Conservation (phyloP, 2,888 invertebrate genomes). For the Eupithecia subumbrata region DNA sequence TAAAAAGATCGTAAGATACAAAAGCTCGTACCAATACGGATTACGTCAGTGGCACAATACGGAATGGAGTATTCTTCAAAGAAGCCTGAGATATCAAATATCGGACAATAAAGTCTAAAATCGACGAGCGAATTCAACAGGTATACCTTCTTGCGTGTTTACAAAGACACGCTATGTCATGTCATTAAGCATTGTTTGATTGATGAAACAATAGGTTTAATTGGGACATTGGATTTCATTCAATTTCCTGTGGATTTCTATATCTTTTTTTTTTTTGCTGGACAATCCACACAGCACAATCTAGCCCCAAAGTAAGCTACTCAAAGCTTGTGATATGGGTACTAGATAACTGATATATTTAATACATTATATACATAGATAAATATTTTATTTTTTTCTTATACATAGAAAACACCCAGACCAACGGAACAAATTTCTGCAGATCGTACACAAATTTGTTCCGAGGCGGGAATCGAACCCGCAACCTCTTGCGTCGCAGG, state of each 20-base stretch:
- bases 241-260: not conserved
- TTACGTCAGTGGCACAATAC: not conserved
- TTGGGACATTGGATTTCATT: conserved; percentile 1
- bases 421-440: too few relatives aligned
- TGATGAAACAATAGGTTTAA: not conserved
- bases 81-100: not conserved
- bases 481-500: too few relatives aligned
- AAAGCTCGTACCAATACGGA: not conserved
- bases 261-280: too few relatives aligned
- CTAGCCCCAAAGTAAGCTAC: too few relatives aligned
- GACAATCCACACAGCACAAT: too few relatives aligned
- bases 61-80: not conserved
- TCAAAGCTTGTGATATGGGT: too few relatives aligned
- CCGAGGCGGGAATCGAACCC: too few relatives aligned
- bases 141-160: not conserved
- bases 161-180: not conserved
- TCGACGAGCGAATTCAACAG: not conserved
- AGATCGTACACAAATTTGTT: too few relatives aligned
- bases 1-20: not conserved
- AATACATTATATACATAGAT: too few relatives aligned
- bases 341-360: too few relatives aligned
- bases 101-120: not conserved
- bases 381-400: too few relatives aligned
- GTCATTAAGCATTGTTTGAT: not conserved
- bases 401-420: too few relatives aligned